A percentile compares a stretch with the other conserved stretches of the same genome.
Evolutionary conservation across 1,140 invertebrate genomes (phyloP).

Genomic region (Hycleus phaleratus): DNA sequence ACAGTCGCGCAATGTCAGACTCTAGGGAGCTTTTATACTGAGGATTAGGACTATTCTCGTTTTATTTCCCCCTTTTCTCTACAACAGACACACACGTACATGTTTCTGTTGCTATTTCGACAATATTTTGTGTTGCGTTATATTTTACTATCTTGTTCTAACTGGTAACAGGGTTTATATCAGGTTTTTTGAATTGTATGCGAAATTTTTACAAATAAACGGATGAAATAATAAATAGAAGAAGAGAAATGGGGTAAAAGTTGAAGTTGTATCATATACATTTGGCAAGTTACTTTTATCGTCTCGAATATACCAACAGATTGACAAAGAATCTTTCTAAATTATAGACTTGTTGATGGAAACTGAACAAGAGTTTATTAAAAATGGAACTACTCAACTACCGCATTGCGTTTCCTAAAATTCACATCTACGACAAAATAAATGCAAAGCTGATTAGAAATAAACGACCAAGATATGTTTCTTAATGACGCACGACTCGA

Average conservation of each 20-base stretch:
- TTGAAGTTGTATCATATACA: neutral
- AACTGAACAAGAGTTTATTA: neutral
- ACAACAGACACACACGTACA: constrained; percentile 11
- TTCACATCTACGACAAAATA: too few species aligned
- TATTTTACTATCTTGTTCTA: too few species aligned
- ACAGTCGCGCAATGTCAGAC: constrained; percentile 25
- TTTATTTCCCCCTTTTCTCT: constrained; percentile 11
- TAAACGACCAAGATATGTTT: too few species aligned
- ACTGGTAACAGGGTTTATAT: too few species aligned
- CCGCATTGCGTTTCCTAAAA: too few species aligned
- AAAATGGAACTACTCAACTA: too few species aligned
- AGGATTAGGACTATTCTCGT: constrained; percentile 31
- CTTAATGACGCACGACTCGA: too few species aligned
- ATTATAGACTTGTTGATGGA: constrained; percentile 16
- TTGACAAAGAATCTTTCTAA: constrained; percentile 6
- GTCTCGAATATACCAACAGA: constrained; percentile 7
- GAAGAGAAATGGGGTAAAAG: too few species aligned
- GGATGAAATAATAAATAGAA: too few species aligned
- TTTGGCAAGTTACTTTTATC: constrained; percentile 9
- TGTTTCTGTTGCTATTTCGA: constrained; percentile 1
- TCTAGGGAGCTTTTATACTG: constrained; percentile 32
- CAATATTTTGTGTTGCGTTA: constrained; percentile 9
- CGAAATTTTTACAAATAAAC: too few species aligned
- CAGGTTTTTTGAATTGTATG: too few species aligned
- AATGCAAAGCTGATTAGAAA: too few species aligned